Conservation (phyloP, 35 echinoderm and acorn worm genomes). For the Acanthaster planci region DNA sequence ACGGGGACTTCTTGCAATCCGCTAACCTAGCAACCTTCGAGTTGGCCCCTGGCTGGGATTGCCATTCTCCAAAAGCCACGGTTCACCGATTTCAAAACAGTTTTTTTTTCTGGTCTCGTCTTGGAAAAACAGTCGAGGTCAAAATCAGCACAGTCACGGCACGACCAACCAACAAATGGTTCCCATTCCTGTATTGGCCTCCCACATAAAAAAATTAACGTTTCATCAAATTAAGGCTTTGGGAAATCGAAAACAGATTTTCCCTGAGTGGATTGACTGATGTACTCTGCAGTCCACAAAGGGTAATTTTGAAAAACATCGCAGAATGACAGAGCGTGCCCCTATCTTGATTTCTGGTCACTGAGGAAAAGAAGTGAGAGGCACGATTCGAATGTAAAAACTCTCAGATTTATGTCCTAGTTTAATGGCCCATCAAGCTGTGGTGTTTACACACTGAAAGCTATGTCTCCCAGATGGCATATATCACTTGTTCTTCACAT, state of each 20-base stretch:
- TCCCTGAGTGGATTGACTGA: background rate
- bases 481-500: too few relatives aligned
- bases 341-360: background rate
- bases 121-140: background rate
- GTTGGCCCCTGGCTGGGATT: background rate
- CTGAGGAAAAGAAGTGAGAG: background rate
- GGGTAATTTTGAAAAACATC: background rate
- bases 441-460: background rate
- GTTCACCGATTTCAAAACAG: background rate
- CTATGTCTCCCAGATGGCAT: background rate
- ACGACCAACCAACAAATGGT: constrained; percentile 2
- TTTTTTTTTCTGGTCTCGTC: background rate
- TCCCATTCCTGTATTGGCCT: background rate
- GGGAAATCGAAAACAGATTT: constrained; percentile 1
- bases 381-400: constrained; percentile 11
- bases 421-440: constrained; percentile 15
- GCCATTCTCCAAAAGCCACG: background rate
- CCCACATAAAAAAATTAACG: constrained; percentile 2
- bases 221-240: constrained; percentile 10
- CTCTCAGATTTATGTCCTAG: constrained; percentile 13
- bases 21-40: background rate
- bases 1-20: background rate
- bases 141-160: background rate
- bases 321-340: background rate
- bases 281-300: too few relatives aligned